phyloP scores from a whole-genome alignment of 1,140 invertebrate species.

The Homarus americanus region DNA sequence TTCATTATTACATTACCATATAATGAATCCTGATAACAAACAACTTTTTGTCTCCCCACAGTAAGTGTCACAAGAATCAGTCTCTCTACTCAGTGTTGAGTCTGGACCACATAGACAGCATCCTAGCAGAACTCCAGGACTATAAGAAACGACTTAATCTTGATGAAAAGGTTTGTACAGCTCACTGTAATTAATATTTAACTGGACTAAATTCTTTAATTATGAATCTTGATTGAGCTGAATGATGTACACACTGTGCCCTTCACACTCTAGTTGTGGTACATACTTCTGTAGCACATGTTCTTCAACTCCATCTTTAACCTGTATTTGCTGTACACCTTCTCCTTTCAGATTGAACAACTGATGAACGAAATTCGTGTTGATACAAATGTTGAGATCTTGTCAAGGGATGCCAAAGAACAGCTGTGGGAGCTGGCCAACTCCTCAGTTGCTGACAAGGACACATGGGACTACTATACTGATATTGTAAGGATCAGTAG shows the following conservation, averaged over 20 bases:
- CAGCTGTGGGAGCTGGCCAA: conserved; percentile 83
- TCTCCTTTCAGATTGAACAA: conserved; percentile 79
- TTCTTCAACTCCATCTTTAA: too few species aligned
- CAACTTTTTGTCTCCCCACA: conserved; percentile 61
- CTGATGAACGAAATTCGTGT: conserved; percentile 81
- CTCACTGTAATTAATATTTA: too few species aligned
- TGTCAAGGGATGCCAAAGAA: conserved; percentile 81
- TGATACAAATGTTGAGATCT: conserved; percentile 81
- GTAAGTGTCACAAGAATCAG: conserved; percentile 85
- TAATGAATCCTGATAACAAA: not conserved
- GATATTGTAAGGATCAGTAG: conserved; percentile 83
- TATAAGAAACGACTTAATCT: conserved; percentile 78
- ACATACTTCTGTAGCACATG: too few species aligned
- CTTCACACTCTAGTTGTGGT: too few species aligned
- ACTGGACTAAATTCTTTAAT: too few species aligned
- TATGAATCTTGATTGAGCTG: too few species aligned
- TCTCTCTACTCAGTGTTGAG: conserved; percentile 85
- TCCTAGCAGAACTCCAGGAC: conserved; percentile 81
- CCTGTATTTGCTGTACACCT: too few species aligned
- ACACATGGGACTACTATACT: conserved; percentile 76
- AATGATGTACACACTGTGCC: too few species aligned
- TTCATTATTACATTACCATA: too few species aligned
- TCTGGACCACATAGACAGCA: conserved; percentile 78
- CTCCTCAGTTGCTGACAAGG: conserved; percentile 84
- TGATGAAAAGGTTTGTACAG: conserved; percentile 76